phyloP scores from a whole-genome alignment of 35 echinoderm and acorn worm genomes.

The Lytechinus pictus region DNA sequence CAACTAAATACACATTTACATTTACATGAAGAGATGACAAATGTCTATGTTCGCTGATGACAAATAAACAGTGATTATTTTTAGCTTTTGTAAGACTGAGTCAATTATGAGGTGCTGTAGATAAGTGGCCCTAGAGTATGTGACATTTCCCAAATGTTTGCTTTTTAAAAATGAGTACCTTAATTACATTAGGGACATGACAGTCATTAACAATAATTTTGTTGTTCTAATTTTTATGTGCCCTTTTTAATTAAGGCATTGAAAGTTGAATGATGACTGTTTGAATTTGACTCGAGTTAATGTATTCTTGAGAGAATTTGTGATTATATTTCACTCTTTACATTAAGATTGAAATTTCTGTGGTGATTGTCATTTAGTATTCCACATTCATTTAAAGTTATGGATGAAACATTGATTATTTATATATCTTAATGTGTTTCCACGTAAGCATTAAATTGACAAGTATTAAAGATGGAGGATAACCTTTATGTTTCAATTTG shows the following conservation, averaged over 20 bases:
- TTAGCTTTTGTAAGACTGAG: slow-evolving; percentile 1
- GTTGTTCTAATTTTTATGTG: neutral
- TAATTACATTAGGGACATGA: neutral
- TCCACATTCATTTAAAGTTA: neutral
- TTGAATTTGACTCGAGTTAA: neutral
- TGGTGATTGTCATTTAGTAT: neutral
- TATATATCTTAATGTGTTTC: neutral
- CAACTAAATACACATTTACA: neutral
- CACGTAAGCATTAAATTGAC: neutral
- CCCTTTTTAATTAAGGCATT: neutral
- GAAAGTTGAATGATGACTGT: neutral
- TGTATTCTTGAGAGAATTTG: neutral
- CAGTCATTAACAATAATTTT: neutral
- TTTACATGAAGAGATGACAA: neutral
- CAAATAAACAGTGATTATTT: neutral
- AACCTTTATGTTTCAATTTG: neutral
- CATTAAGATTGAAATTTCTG: neutral
- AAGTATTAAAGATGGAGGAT: neutral
- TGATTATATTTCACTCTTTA: neutral
- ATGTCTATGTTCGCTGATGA: neutral
- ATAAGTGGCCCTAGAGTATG: slow-evolving; percentile 2
- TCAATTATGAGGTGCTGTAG: neutral
- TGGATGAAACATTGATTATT: neutral
- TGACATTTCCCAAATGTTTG: neutral
- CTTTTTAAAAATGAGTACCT: neutral